Evolutionary conservation across 1,140 invertebrate genomes (phyloP).

Genomic region (Eurosta solidaginis): DNA sequence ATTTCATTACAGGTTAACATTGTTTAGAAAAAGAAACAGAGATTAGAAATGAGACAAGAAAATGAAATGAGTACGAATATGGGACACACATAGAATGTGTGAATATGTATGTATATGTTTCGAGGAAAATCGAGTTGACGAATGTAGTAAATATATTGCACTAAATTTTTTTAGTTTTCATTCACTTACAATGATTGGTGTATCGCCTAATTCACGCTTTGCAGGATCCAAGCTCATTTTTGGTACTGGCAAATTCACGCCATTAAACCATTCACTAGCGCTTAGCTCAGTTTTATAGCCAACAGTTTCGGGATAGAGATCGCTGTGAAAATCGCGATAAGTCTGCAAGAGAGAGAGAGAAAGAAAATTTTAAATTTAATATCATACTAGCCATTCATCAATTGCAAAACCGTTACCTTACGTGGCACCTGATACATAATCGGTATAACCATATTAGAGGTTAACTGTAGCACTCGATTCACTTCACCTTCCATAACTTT

Average conservation of each 20-base stretch:
- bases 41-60: conserved; percentile 3
- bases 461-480: conserved; percentile 84
- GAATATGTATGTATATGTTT: too few species aligned
- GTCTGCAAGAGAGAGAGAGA: conserved; percentile 65
- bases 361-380: background rate
- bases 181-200: conserved; percentile 66
- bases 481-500: conserved; percentile 95
- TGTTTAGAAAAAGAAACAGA: conserved; percentile 16
- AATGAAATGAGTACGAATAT: conserved; percentile 18
- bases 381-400: background rate
- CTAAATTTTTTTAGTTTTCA: background rate
- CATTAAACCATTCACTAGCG: conserved; percentile 77
- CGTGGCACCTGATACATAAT: conserved; percentile 93
- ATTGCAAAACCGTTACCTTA: conserved; percentile 66
- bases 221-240: conserved; percentile 82
- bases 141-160: background rate
- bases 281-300: conserved; percentile 76
- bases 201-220: conserved; percentile 66
- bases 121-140: background rate
- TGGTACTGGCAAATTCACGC: conserved; percentile 71
- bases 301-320: conserved; percentile 87
- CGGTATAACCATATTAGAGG: conserved; percentile 83
- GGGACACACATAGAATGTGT: background rate
- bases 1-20: background rate
- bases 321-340: conserved; percentile 91